Evolutionary conservation across 1,140 invertebrate species (phyloP).

Genomic region (Grapholita molesta): DNA sequence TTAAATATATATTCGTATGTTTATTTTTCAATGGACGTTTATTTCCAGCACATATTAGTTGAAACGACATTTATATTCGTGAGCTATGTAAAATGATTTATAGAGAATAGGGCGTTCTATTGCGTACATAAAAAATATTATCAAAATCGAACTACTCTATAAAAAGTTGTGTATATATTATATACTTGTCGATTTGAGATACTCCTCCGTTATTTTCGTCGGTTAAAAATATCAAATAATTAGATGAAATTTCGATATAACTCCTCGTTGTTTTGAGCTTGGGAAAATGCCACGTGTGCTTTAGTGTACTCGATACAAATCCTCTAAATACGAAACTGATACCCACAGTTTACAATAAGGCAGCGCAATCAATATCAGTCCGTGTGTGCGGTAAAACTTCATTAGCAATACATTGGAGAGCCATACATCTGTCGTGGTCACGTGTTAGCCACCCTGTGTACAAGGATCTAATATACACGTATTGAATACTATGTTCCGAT

Average conservation of each 20-base stretch:
- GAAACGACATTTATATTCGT: too few relatives aligned
- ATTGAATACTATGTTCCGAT: background rate
- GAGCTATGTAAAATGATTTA: too few relatives aligned
- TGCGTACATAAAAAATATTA: too few relatives aligned
- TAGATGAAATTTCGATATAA: too few relatives aligned
- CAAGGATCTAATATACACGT: conserved; percentile 29
- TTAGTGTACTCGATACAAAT: background rate
- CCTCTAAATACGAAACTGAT: background rate
- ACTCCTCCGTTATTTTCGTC: too few relatives aligned
- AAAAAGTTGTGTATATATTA: too few relatives aligned
- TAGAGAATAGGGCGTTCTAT: too few relatives aligned
- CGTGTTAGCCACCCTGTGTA: conserved; percentile 31
- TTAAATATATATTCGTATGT: background rate
- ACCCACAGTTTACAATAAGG: background rate
- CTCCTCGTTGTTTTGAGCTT: too few relatives aligned
- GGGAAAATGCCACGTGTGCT: background rate
- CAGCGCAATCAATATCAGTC: background rate
- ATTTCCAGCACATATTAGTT: background rate
- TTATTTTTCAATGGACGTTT: background rate
- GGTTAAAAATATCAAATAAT: too few relatives aligned
- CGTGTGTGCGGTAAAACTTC: conserved; percentile 35
- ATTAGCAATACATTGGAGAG: conserved; percentile 47
- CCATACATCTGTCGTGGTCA: conserved; percentile 47
- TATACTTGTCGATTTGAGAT: too few relatives aligned
- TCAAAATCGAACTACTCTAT: too few relatives aligned